Base-by-base conservation (phyloP, 2,888 invertebrate species). In the Lepetodrilus schrolli region DNA sequence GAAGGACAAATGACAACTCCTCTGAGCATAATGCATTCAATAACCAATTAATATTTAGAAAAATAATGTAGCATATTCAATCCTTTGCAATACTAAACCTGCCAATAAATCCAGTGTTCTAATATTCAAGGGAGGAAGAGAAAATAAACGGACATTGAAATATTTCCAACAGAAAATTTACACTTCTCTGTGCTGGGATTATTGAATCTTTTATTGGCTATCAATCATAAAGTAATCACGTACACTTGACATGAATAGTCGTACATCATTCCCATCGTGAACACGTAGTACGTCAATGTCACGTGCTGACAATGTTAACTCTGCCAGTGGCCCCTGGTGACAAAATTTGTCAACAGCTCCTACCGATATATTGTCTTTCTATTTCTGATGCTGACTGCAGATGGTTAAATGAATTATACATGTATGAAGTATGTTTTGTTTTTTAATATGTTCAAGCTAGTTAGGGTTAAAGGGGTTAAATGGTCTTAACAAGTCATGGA, bases 201-300 rank as follows among this genome's bases (percentile, higher is more conserved):
- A 58, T 58, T 58, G 34, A 58, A 58, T 58, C 58, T 58, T 58
- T 58, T 58, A 58, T 58, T 58, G 58, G 26, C 58, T 30, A 58
- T 58, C 58, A 58, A 58, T 58, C 58, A 58, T n/a, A 2, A 10
- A 30, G 58, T 26, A 58, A 58, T 58, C 58, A 58, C 58, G 26
- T 30, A n/a, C 17, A 17, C 17, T 58, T 58, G 58, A 58, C 58
- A 58, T 7, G 26, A 26, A 13, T 13, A 26, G 23, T 17, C 58
- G 30, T 58, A 58, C n/a, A 58, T 58, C 58, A 58, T 58, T 26
- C 34, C n/a, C n/a, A n/a, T n/a, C n/a, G n/a, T n/a, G n/a, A n/a
- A n/a, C n/a, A n/a, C n/a, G 23, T 17, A 26, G 30, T 58, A 58
- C n/a, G 34, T 58, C 58, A 58, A 30, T 26, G 26, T 58, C 58